Conservation (phyloP, 2,113 vertebrate genomes). For the Cricetomys ansorgei region DNA sequence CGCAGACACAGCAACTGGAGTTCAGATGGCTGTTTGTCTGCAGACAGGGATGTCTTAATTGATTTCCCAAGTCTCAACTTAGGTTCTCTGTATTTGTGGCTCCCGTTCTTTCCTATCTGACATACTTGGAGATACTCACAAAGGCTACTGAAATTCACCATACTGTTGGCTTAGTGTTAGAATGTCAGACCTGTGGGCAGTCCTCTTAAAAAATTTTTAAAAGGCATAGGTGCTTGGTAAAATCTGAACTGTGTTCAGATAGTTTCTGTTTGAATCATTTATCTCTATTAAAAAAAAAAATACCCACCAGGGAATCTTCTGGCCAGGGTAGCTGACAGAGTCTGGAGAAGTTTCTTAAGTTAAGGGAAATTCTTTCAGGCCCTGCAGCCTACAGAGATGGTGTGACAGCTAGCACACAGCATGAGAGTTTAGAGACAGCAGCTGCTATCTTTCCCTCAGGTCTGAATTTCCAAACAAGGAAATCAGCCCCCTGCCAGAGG, state of each 20-base stretch:
- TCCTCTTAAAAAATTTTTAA: slow-evolving; percentile 30
- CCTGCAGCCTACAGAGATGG: not conserved
- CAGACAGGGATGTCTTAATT: not conserved
- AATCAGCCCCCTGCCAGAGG: not conserved
- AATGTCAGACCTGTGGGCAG: not conserved
- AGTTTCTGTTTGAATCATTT: slow-evolving; percentile 61
- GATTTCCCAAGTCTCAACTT: not conserved
- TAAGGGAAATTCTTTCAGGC: slow-evolving; percentile 52
- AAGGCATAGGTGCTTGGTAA: not conserved
- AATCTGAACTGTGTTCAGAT: not conserved
- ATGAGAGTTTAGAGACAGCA: not conserved
- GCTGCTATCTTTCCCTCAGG: not conserved
- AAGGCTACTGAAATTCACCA: not conserved
- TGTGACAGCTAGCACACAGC: not conserved
- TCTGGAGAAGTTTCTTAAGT: slow-evolving; percentile 43
- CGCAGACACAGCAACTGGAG: not conserved
- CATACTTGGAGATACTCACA: not conserved
- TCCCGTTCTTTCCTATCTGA: not conserved
- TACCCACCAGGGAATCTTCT: slow-evolving; percentile 32
- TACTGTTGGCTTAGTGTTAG: not conserved
- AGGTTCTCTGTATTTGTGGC: not conserved
- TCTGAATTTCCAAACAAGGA: slow-evolving; percentile 30
- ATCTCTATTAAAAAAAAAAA: not conserved
- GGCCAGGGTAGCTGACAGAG: not conserved
- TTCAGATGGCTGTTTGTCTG: not conserved